These are phyloP conservation scores for Dasyprocta punctata DNA, from an alignment of 2,113 vertebrate genomes.

Conservation along the genomic window DNA sequence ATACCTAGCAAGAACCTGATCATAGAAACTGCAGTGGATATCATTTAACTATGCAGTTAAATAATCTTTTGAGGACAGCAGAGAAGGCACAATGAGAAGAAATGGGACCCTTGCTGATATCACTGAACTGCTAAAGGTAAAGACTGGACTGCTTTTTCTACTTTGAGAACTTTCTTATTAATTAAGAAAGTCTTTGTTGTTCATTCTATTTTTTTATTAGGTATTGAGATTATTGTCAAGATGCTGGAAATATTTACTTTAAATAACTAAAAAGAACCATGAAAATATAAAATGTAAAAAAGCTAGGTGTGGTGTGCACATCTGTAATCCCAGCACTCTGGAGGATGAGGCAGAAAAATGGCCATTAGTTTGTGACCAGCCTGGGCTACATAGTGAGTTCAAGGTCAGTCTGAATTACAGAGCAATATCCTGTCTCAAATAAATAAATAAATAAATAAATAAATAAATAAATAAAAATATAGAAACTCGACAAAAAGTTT, in stretches of 20 bases:
- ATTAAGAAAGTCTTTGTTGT: neutral
- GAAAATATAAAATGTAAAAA: constrained; percentile 19
- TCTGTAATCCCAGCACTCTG: neutral
- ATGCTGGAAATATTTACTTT: neutral
- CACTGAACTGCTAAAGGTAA: neutral
- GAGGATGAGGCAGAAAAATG: neutral
- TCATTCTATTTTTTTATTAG: neutral
- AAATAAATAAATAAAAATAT: neutral
- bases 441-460: too few relatives aligned
- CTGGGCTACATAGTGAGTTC: neutral
- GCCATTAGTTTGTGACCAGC: neutral
- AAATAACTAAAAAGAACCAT: neutral
- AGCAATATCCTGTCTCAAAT: neutral
- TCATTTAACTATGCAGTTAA: neutral
- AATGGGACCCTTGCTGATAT: neutral
- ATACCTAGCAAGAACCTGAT: neutral
- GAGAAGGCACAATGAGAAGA: neutral
- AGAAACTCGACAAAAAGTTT: neutral
- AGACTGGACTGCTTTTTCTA: neutral
- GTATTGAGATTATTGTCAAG: neutral
- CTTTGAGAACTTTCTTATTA: neutral
- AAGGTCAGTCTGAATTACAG: neutral
- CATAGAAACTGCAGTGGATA: neutral
- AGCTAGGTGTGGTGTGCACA: neutral
- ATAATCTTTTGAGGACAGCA: neutral